These are phyloP conservation scores for Hapalemur alaotrensis DNA, from an alignment of 2,797 vertebrate species.

Conservation along the genomic window DNA sequence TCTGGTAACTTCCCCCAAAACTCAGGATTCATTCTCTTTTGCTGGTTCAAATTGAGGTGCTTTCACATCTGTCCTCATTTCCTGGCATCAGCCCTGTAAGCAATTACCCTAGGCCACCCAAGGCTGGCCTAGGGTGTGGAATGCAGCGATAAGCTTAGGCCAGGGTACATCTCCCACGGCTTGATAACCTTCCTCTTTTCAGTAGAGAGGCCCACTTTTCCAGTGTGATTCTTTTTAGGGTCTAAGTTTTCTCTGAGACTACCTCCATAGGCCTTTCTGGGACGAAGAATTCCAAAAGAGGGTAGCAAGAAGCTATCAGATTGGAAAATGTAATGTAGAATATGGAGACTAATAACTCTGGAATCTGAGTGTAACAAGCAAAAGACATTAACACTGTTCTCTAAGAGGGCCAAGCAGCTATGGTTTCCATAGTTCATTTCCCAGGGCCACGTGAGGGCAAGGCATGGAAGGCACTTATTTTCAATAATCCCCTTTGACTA, in stretches of 20 bases:
- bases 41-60: background rate
- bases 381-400: background rate
- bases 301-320: too few relatives aligned
- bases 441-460: fast-evolving
- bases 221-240: background rate
- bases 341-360: background rate
- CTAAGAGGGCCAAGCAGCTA: background rate
- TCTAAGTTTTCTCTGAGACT: background rate
- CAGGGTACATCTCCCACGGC: background rate
- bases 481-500: background rate
- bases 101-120: too few relatives aligned
- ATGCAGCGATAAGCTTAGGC: background rate
- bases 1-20: background rate
- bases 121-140: too few relatives aligned
- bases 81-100: background rate
- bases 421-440: background rate
- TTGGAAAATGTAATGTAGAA: background rate
- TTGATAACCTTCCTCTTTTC: background rate
- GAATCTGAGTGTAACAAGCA: background rate
- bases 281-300: background rate
- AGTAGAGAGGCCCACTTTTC: background rate
- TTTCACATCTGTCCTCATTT: background rate
- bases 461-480: background rate
- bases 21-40: background rate
- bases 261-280: background rate